A percentile compares a stretch with the other conserved stretches of the same genome.
Conservation (phyloP, 2,888 invertebrate species). For the Harpalus rubripes region DNA sequence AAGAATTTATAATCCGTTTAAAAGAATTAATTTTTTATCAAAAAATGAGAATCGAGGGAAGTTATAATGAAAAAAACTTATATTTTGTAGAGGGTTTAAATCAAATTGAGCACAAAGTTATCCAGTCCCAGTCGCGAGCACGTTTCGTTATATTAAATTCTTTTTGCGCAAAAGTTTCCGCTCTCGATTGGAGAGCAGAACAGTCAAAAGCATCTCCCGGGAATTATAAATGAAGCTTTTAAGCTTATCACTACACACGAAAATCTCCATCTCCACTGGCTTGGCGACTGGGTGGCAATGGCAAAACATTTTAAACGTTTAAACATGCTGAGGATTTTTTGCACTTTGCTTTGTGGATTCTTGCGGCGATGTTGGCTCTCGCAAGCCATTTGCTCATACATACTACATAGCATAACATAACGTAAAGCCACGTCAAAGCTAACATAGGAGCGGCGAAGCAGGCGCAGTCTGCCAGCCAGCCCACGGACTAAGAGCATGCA, state of each 20-base stretch:
- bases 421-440: conserved; percentile 50
- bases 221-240: conserved; percentile 50
- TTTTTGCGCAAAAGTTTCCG: conserved; percentile 22
- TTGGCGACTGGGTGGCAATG: conserved; percentile 27
- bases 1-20: conserved; percentile 40
- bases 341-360: conserved; percentile 54
- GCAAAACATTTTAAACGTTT: conserved; percentile 55
- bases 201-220: conserved; percentile 33
- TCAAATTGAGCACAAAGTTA: conserved; percentile 46
- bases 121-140: conserved; percentile 24
- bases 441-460: conserved; percentile 26
- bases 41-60: background rate
- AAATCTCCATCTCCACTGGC: background rate
- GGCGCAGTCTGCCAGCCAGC: background rate
- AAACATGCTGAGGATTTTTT: conserved; percentile 50
- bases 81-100: conserved; percentile 39
- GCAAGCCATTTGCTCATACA: conserved; percentile 49
- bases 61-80: conserved; percentile 45
- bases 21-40: conserved; percentile 16
- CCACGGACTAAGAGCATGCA: background rate
- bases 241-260: conserved; percentile 48
- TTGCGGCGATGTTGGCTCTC: conserved; percentile 43
- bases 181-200: conserved; percentile 29
- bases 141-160: conserved; percentile 46
- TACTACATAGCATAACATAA: conserved; percentile 24